A percentile compares a stretch with the other conserved stretches of the same genome.
Evolutionary conservation across 2,797 vertebrate species (phyloP).

Genomic region (Danio jaintianensis): DNA sequence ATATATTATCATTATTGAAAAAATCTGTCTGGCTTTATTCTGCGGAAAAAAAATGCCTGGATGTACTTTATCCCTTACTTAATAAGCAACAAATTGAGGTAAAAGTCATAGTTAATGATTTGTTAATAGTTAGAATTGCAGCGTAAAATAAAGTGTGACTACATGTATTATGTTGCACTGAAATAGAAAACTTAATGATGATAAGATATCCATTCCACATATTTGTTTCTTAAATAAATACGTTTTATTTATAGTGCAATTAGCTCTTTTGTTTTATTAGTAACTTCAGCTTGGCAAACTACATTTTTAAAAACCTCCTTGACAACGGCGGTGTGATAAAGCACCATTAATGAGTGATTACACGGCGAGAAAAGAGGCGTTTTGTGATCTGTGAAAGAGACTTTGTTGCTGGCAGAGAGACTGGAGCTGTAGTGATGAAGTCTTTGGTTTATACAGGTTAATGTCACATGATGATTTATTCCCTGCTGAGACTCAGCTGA

Average conservation of each 20-base stretch:
- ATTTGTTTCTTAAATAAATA: neutral
- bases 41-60: no score
- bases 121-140: no score
- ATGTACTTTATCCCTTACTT: no score
- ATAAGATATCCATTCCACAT: no score
- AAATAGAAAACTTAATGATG: neutral
- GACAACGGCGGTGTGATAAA: neutral
- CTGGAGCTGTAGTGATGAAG: slow-evolving; percentile 5
- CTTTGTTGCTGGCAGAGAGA: slow-evolving; percentile 16
- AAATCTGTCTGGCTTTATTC: no score
- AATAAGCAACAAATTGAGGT: no score
- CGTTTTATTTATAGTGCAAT: neutral
- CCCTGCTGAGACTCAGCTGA: slow-evolving; percentile 4
- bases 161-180: neutral
- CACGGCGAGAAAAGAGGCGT: neutral
- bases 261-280: neutral
- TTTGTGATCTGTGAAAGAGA: slow-evolving; percentile 12
- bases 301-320: neutral
- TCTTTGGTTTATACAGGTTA: slow-evolving; percentile 24
- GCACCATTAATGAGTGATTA: neutral
- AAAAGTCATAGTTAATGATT: no score
- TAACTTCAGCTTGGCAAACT: neutral
- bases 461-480: slow-evolving; percentile 33
- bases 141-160: no score
- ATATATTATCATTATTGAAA: no score